Percentiles rank a stretch among this genome's conserved stretches.
Evolutionary conservation across 2,113 vertebrate genomes (phyloP).

Genomic region (Poeciliopsis turrubarensis): DNA sequence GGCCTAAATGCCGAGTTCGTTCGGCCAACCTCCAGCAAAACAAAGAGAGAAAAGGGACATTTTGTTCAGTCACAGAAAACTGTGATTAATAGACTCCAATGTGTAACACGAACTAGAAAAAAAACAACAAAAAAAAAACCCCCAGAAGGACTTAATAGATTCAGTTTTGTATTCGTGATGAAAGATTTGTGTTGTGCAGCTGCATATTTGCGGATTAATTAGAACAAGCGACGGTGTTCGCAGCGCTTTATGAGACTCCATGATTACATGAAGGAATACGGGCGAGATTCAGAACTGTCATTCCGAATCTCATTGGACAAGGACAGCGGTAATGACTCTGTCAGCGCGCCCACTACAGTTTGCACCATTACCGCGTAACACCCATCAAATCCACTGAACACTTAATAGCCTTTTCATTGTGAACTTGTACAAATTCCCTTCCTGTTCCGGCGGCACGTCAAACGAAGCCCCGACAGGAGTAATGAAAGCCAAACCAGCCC

Average conservation of each 20-base stretch:
- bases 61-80: neutral
- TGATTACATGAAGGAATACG: slow-evolving; percentile 18
- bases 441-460: slow-evolving; percentile 52
- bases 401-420: slow-evolving; percentile 62
- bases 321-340: slow-evolving; percentile 29
- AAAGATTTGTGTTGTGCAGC: neutral
- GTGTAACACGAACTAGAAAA: neutral
- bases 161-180: neutral
- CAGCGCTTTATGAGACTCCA: neutral
- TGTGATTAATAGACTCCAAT: neutral
- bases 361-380: slow-evolving; percentile 54
- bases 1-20: neutral
- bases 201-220: neutral
- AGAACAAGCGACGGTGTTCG: neutral
- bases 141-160: neutral
- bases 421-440: slow-evolving; percentile 57
- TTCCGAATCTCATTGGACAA: slow-evolving; percentile 5
- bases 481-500: slow-evolving; percentile 49
- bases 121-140: too few species aligned
- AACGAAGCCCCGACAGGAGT: slow-evolving; percentile 59
- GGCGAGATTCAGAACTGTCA: slow-evolving; percentile 12
- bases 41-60: neutral
- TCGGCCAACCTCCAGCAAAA: neutral
- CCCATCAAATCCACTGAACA: slow-evolving; percentile 52
- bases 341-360: slow-evolving; percentile 49